phyloP scores from a whole-genome alignment of 2,888 invertebrate species.

The Agonopterix heracliana region DNA sequence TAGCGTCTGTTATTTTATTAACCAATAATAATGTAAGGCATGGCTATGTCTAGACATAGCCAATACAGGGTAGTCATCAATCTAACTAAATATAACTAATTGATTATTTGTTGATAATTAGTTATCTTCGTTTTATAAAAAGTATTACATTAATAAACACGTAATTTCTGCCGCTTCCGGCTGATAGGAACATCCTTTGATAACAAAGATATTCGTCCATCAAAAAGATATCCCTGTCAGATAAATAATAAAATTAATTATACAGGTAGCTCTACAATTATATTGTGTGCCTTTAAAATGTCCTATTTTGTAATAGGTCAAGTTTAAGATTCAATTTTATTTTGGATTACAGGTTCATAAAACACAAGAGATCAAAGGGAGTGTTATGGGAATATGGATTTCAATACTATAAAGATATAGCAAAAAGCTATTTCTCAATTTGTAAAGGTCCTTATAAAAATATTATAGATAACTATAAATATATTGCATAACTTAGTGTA shows the following conservation, averaged over 20 bases:
- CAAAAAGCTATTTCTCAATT: slow-evolving; percentile 20
- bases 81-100: slow-evolving; percentile 13
- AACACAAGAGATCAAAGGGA: slow-evolving; percentile 36
- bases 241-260: too few species aligned
- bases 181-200: too few species aligned
- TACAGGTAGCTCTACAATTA: too few species aligned
- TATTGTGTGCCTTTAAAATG: too few species aligned
- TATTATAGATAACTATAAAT: slow-evolving; percentile 47
- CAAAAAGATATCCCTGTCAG: too few species aligned
- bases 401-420: slow-evolving; percentile 27
- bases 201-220: too few species aligned
- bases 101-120: slow-evolving; percentile 44
- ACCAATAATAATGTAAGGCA: slow-evolving; percentile 29
- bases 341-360: neutral
- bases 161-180: too few species aligned
- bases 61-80: slow-evolving; percentile 26
- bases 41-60: slow-evolving; percentile 36
- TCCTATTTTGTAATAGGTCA: too few species aligned
- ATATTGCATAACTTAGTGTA: slow-evolving; percentile 46
- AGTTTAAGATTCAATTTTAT: neutral
- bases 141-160: slow-evolving; percentile 23
- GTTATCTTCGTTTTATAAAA: slow-evolving; percentile 27
- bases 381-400: slow-evolving; percentile 28
- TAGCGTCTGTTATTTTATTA: too few species aligned
- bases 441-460: slow-evolving; percentile 55